These are phyloP conservation scores for Meloidogyne chitwoodi DNA, from an alignment of 1,140 invertebrate species.

Conservation along the genomic window DNA sequence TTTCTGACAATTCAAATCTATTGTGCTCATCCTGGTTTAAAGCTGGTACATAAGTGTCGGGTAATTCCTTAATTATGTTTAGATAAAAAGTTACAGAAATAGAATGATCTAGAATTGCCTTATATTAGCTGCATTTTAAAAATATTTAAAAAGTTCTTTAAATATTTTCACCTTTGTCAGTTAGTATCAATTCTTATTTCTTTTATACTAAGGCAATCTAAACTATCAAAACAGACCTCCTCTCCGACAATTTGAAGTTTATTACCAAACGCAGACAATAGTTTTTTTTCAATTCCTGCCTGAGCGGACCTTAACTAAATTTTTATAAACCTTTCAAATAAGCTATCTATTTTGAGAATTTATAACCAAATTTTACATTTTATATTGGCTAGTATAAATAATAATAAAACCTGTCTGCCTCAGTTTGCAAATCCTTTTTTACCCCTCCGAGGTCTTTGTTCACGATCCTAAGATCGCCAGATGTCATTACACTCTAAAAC, in stretches of 20 bases:
- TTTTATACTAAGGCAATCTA: too few relatives aligned
- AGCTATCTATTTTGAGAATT: background rate
- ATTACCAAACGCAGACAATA: conserved; percentile 72
- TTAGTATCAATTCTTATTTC: too few relatives aligned
- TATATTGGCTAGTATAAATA: background rate
- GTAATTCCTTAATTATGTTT: conserved; percentile 68
- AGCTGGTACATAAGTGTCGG: conserved; percentile 1
- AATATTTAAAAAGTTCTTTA: too few relatives aligned
- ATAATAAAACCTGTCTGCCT: conserved; percentile 76
- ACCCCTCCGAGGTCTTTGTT: conserved; percentile 65
- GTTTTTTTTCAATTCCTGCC: conserved; percentile 79
- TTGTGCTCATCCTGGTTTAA: background rate
- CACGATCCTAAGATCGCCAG: conserved; percentile 54
- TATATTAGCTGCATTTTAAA: too few relatives aligned
- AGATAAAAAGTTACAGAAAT: too few relatives aligned
- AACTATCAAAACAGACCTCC: conserved; percentile 68
- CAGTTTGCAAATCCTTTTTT: conserved; percentile 90
- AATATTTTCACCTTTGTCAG: too few relatives aligned
- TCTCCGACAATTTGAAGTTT: conserved; percentile 77
- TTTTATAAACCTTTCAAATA: conserved; percentile 61
- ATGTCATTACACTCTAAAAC: conserved; percentile 48
- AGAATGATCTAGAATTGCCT: too few relatives aligned
- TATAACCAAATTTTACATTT: background rate
- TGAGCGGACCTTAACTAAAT: conserved; percentile 69
- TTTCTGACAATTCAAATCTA: conserved; percentile 61